These are phyloP conservation scores for Sebastolobus altivelis DNA, from an alignment of 2,797 vertebrate species.

Conservation along the genomic window DNA sequence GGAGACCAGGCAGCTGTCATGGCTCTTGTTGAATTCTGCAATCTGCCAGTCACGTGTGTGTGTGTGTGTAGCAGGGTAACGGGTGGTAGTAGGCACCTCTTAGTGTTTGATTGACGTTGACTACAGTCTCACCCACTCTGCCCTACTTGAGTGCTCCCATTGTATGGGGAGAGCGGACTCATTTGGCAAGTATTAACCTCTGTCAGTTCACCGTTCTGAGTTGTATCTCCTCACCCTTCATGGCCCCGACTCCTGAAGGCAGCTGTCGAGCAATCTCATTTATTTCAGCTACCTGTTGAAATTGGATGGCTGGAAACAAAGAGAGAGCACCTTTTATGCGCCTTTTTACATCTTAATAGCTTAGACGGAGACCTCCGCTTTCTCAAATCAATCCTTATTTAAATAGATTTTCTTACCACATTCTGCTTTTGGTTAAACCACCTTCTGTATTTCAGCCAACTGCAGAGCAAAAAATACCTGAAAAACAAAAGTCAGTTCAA, in stretches of 20 bases:
- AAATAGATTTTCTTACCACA: slow-evolving; percentile 2
- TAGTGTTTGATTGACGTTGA: slow-evolving; percentile 56
- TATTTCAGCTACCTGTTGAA: slow-evolving; percentile 49
- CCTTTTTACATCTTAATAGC: slow-evolving; percentile 26
- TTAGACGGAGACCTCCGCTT: neutral
- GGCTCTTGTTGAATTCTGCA: slow-evolving; percentile 46
- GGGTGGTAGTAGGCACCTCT: slow-evolving; percentile 3
- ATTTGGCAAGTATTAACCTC: slow-evolving; percentile 73
- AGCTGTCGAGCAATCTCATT: slow-evolving; percentile 55
- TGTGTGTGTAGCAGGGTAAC: neutral
- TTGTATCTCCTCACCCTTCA: slow-evolving; percentile 51
- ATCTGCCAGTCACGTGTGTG: slow-evolving; percentile 15
- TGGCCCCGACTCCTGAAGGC: slow-evolving; percentile 27
- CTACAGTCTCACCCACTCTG: slow-evolving; percentile 55
- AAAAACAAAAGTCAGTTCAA: neutral
- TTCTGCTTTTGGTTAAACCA: neutral
- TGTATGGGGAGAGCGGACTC: slow-evolving; percentile 53
- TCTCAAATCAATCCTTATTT: slow-evolving; percentile 12
- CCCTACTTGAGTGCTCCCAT: slow-evolving; percentile 50
- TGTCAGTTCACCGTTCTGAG: slow-evolving; percentile 42
- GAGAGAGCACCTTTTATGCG: slow-evolving; percentile 13
- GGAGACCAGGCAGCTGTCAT: slow-evolving; percentile 43
- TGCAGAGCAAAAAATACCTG: neutral
- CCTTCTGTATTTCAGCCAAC: neutral
- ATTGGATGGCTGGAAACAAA: slow-evolving; percentile 35